Percentiles rank a stretch among this genome's conserved stretches.
These are phyloP conservation scores for Elanus axillaris DNA, from an alignment of 2,113 vertebrate genomes.

Conservation along the genomic window DNA sequence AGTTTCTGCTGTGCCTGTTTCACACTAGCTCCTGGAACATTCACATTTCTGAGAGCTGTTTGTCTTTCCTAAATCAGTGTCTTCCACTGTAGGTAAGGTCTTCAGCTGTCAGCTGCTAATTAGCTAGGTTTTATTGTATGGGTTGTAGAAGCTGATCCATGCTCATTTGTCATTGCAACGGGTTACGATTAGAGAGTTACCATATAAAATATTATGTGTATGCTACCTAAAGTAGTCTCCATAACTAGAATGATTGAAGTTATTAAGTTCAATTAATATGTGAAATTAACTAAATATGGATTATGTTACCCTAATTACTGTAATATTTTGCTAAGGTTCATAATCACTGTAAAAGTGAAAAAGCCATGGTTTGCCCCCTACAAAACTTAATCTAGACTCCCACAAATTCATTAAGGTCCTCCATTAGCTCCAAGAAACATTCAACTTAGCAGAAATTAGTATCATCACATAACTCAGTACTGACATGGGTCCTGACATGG, in stretches of 20 bases:
- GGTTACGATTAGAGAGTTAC: background rate
- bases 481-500: background rate
- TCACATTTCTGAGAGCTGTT: background rate
- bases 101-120: background rate
- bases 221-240: background rate
- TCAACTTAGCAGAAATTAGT: background rate
- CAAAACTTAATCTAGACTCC: background rate
- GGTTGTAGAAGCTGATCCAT: background rate
- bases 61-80: background rate
- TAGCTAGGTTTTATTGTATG: background rate
- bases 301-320: background rate
- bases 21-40: background rate
- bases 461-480: background rate
- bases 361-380: background rate
- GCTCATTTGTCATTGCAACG: background rate
- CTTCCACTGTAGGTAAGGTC: background rate
- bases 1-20: background rate
- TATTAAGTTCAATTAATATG: background rate
- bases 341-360: background rate
- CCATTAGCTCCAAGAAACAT: background rate
- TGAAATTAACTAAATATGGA: background rate
- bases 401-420: background rate
- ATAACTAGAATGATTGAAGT: background rate
- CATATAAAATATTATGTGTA: background rate
- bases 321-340: background rate